Evolutionary conservation across 1,140 invertebrate genomes (phyloP), one percentile per base, ranked within the genome.

Genomic region (Steinernema khuongi): DNA sequence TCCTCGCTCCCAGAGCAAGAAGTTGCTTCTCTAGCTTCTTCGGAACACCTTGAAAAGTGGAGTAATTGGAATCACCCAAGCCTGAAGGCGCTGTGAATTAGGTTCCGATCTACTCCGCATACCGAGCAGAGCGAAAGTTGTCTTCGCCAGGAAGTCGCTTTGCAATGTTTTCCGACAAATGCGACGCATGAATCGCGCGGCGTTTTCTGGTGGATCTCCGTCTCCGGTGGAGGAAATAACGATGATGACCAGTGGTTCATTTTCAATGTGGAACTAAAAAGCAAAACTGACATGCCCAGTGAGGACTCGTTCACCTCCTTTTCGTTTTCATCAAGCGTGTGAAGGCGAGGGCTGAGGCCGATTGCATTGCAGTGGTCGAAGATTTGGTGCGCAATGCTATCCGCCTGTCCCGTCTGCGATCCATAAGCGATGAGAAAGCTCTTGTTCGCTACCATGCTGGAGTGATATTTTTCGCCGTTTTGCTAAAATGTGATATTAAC

Each of bases 21-120:
- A 79, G 44, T 29, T 71, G 70, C 43, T 79, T 79, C 36, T 79
- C 78, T 11, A 79, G 31, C 70, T 79, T 79, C n/a, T 66, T 43
- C 1, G 78, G 78, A 29, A 79, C 50, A 1, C 74, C 68, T 31
- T 79, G 78, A 70, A 76, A 79, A 11, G 78, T 77, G 1, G 78
- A 79, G 32, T 79, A 79, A 32, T 79, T 79, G 0, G 78, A 79
- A 50, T 79, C 78, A 1, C 78, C 78, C 4, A 79, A 72, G 43
- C 78, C 78, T 79, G 41, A 32, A 79, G 76, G 32, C 14, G 19
- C 7, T 19, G 29, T 67, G 66, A 22, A 67, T 19, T 17, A 22
- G 7, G 29, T 31, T 69, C n/a, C 19, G 7, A 26, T 1, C 28
- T 19, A 22, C 17, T 19, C n/a, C 1, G 19, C 1, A 17, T 31